Evolutionary conservation across 1,140 invertebrate species (phyloP).

Genomic region (Drosophila seguyi): DNA sequence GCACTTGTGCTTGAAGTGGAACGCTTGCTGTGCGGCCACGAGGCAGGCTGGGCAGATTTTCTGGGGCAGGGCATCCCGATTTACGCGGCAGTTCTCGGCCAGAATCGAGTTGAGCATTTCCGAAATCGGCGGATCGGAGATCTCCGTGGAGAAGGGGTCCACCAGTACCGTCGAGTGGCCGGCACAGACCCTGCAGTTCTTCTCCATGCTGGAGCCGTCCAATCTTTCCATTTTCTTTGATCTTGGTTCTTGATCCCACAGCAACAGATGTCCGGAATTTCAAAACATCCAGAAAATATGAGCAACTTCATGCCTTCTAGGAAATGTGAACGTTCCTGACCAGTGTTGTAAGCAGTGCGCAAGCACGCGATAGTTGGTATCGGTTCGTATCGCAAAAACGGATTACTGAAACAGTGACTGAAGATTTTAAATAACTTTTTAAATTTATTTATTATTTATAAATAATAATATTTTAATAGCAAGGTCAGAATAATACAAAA

Average conservation of each 20-base stretch:
- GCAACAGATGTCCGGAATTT: slow-evolving; percentile 9
- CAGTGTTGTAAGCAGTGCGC: no score
- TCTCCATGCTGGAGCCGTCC: not conserved
- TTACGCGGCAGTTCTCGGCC: slow-evolving; percentile 19
- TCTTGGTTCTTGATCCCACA: not conserved
- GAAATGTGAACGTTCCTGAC: no score
- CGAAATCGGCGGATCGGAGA: slow-evolving; percentile 21
- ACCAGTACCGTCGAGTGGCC: slow-evolving; percentile 19
- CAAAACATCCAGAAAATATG: slow-evolving; percentile 16
- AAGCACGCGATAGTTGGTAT: no score
- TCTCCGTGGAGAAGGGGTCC: slow-evolving; percentile 35
- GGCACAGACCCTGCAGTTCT: slow-evolving; percentile 32
- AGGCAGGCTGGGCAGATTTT: slow-evolving; percentile 39
- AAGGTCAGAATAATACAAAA: no score
- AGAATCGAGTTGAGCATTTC: slow-evolving; percentile 41
- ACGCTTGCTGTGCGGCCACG: slow-evolving; percentile 41
- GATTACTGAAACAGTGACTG: no score
- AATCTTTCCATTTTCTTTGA: not conserved
- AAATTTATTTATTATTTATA: no score
- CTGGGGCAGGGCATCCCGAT: slow-evolving; percentile 37
- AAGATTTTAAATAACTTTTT: no score
- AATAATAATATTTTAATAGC: no score
- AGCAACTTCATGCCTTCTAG: slow-evolving; percentile 16
- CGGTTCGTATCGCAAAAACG: no score
- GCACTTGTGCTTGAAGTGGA: slow-evolving; percentile 36